A percentile compares a stretch with the other conserved stretches of the same genome.
phyloP scores from a whole-genome alignment of 64 coral and sea anemone genomes.

The Astreopora myriophthalma region DNA sequence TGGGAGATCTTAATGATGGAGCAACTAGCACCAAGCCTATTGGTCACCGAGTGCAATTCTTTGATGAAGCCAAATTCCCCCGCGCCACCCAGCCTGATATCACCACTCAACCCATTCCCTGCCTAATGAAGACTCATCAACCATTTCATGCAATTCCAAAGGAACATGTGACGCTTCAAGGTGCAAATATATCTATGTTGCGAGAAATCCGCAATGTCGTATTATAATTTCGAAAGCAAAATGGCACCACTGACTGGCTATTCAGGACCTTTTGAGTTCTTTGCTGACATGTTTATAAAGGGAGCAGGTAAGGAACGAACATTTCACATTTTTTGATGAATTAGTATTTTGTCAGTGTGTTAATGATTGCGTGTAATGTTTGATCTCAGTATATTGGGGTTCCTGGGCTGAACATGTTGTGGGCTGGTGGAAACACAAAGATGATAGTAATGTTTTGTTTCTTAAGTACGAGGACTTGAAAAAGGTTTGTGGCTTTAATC shows the following conservation, averaged over 20 bases:
- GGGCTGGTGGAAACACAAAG: too few relatives aligned
- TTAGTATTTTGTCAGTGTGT: too few relatives aligned
- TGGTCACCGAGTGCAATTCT: constrained; percentile 21
- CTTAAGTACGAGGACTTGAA: too few relatives aligned
- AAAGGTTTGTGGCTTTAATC: too few relatives aligned
- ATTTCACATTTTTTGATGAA: too few relatives aligned
- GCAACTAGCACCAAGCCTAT: background rate
- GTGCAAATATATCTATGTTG: constrained; percentile 59
- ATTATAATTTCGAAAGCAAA: constrained; percentile 9
- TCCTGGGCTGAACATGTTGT: too few relatives aligned
- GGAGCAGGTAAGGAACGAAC: background rate
- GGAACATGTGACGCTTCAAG: background rate
- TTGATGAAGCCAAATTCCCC: constrained; percentile 20
- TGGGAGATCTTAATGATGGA: constrained; percentile 40
- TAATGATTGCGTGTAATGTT: too few relatives aligned
- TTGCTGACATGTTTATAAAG: constrained; percentile 9
- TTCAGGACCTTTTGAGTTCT: constrained; percentile 25
- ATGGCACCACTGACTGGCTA: constrained; percentile 2
- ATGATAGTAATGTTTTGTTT: too few relatives aligned
- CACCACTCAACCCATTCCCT: background rate
- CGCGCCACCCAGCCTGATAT: background rate
- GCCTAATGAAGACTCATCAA: constrained; percentile 64
- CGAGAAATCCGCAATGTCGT: constrained; percentile 50
- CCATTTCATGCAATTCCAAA: constrained; percentile 34
- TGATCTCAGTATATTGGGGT: too few relatives aligned